phyloP scores from a whole-genome alignment of 2,113 vertebrate genomes.

The Sakesphorus luctuosus region DNA sequence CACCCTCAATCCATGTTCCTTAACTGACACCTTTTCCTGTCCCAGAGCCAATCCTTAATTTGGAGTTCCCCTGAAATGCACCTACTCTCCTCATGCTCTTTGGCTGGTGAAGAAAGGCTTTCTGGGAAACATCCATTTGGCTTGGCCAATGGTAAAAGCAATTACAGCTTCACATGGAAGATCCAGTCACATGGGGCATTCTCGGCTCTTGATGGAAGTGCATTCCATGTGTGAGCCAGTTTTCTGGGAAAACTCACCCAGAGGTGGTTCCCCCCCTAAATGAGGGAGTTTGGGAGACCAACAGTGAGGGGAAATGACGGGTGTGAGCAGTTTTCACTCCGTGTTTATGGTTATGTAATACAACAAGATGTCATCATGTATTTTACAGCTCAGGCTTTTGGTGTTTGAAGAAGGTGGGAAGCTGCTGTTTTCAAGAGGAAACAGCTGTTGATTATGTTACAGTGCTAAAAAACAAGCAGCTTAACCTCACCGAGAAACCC shows the following conservation, averaged over 20 bases:
- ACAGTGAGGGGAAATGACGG: background rate
- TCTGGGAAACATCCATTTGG: background rate
- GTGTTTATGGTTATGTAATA: background rate
- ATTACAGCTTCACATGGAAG: background rate
- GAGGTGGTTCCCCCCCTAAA: background rate
- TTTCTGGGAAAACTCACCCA: background rate
- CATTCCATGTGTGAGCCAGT: background rate
- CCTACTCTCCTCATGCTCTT: background rate
- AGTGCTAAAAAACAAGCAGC: background rate
- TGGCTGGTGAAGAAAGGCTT: background rate
- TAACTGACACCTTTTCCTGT: constrained; percentile 4
- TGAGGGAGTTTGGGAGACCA: background rate
- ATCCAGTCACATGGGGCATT: background rate
- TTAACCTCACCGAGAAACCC: background rate
- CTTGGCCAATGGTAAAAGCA: background rate
- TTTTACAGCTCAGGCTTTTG: background rate
- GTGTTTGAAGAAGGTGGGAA: background rate
- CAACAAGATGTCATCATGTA: background rate
- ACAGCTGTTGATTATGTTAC: background rate
- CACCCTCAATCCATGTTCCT: background rate
- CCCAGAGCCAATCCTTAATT: background rate
- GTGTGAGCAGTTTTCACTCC: background rate
- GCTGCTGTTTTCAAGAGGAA: constrained; percentile 7
- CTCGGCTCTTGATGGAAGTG: background rate
- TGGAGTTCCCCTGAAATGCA: background rate